Base-by-base conservation (phyloP, 23 tunicate species). In the Botrylloides violaceus region DNA sequence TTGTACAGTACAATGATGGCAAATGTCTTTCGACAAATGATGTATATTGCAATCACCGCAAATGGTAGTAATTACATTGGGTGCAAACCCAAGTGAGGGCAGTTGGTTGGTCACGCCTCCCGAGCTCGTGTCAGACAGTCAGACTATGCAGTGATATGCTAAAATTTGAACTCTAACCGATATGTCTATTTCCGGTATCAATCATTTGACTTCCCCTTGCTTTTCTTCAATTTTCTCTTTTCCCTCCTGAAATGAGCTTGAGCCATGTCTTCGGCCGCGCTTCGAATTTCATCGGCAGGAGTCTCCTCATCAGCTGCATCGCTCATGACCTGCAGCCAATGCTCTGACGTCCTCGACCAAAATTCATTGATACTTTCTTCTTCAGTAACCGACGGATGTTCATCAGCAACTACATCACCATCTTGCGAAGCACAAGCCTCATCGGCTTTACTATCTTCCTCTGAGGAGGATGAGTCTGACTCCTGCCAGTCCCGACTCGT, bases 401-500 rank as follows among this genome's bases (percentile, higher is more conserved):
- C 29, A 21, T 56, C 27, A 3, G 33, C 29, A 3, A 23, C 32
- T 3, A 3, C 31, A 3, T 72, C 34, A 6, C 4, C 32, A 23
- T 72, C 77, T 43, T 65, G 75, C 19, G 36, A 71, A 4, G 28
- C 53, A 2, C 32, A 30, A 12, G 48, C 34, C 19, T 83, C 68
- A 59, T 60, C 66, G 47, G 25, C 75, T 58, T 34, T 53, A n/a
- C 73, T 47, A 25, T 28, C 57, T 24, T 37, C 55, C 39, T 76
- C 71, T 23, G 61, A 75, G 19, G 64, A 30, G 3, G 22, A 28
- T 5, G 29, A 70, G 36, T 29, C 91, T 35, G 86, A 66, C 26
- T 89, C 96, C 19, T 58, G 63, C 89, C 96, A 83, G 55, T 89
- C 84, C 3, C 55, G 64, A 37, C 77, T 70, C 34, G 88, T 89